Evolutionary conservation across 2,797 vertebrate genomes (phyloP).

Genomic region (Enteromius anoplus): DNA sequence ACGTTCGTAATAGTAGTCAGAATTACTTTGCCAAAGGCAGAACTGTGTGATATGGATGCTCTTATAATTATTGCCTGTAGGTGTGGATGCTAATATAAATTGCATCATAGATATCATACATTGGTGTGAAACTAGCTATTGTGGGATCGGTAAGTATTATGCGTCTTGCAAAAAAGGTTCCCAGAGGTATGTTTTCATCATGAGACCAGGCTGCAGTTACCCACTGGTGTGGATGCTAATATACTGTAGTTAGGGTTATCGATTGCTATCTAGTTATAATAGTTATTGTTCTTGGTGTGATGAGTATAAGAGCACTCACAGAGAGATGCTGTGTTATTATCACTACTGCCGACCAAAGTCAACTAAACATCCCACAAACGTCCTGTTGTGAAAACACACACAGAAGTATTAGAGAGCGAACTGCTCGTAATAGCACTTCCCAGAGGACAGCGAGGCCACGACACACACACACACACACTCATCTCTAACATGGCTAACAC

Average conservation of each 20-base stretch:
- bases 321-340: background rate
- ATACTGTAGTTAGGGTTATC: background rate
- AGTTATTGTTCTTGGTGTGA: background rate
- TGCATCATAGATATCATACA: background rate
- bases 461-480: slow-evolving; percentile 6
- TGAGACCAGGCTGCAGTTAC: background rate
- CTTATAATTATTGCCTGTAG: background rate
- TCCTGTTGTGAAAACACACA: slow-evolving; percentile 3
- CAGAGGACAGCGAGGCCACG: background rate
- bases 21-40: background rate
- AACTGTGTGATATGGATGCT: background rate
- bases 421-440: slow-evolving; percentile 10
- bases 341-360: background rate
- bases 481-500: background rate
- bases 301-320: no score
- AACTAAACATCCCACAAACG: slow-evolving; percentile 1
- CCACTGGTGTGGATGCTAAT: background rate
- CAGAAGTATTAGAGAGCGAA: background rate
- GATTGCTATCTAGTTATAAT: background rate
- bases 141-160: no score
- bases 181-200: no score
- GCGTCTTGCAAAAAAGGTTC: no score
- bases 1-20: background rate
- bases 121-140: background rate
- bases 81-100: background rate